phyloP scores from a whole-genome alignment of 2,888 invertebrate species.

The Vanessa cardui region DNA sequence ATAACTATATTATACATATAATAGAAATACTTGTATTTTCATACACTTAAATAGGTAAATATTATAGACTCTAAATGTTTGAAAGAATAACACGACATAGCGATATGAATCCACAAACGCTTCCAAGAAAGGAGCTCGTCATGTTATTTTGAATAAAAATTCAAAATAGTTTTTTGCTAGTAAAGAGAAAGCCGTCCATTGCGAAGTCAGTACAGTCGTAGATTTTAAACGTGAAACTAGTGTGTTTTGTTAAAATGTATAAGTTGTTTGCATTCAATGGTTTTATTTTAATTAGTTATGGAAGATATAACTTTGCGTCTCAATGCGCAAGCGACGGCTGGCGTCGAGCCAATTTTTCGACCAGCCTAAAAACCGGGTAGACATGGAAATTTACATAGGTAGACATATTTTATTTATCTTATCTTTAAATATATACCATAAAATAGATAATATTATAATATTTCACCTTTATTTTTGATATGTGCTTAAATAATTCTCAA shows the following conservation, averaged over 20 bases:
- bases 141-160: constrained; percentile 73
- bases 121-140: constrained; percentile 70
- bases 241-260: constrained; percentile 48
- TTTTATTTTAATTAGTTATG: constrained; percentile 18
- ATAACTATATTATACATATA: no score
- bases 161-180: constrained; percentile 77
- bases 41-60: neutral
- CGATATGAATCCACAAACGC: constrained; percentile 15
- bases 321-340: constrained; percentile 48
- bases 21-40: no score
- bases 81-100: neutral
- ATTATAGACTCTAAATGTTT: no score
- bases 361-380: constrained; percentile 59
- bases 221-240: constrained; percentile 69
- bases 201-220: constrained; percentile 60
- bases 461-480: no score
- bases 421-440: neutral
- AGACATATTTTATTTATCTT: constrained; percentile 5
- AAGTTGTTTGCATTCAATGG: constrained; percentile 43
- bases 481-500: no score
- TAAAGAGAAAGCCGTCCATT: constrained; percentile 69
- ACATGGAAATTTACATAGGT: constrained; percentile 41
- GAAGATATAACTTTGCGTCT: constrained; percentile 21
- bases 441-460: no score
- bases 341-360: constrained; percentile 53